Percentiles rank a stretch among this genome's conserved stretches.
These are phyloP conservation scores for Falcaria lacertinaria DNA, from an alignment of 2,888 invertebrate genomes.

Conservation along the genomic window DNA sequence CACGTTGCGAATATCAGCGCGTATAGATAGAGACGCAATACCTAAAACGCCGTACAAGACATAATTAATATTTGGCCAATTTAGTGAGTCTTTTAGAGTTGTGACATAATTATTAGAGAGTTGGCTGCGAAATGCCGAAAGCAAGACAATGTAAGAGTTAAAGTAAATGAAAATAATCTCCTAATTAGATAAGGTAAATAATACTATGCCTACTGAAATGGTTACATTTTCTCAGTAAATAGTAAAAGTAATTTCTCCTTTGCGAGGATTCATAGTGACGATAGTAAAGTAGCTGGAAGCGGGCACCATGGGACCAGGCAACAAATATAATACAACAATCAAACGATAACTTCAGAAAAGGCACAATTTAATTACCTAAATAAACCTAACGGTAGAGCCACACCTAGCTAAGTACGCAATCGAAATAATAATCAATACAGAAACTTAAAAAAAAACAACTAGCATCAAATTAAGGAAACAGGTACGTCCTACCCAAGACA, in stretches of 20 bases:
- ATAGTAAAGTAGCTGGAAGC: neutral
- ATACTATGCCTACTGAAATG: constrained; percentile 38
- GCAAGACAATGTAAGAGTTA: constrained; percentile 22
- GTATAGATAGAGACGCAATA: neutral
- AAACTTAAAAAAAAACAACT: neutral
- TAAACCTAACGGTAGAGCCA: constrained; percentile 21
- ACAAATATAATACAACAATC: constrained; percentile 1
- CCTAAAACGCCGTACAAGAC: constrained; percentile 5
- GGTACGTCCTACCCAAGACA: no score
- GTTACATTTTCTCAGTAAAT: constrained; percentile 49
- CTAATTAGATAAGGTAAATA: constrained; percentile 30
- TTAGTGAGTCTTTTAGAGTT: constrained; percentile 21
- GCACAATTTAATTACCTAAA: constrained; percentile 25
- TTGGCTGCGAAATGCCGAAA: constrained; percentile 19
- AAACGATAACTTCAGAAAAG: constrained; percentile 16
- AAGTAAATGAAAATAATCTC: constrained; percentile 34
- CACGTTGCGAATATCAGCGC: neutral
- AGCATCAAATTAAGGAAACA: no score
- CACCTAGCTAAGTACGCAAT: constrained; percentile 6
- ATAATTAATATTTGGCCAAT: constrained; percentile 20
- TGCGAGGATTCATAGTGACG: constrained; percentile 41
- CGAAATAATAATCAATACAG: neutral
- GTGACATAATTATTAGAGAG: constrained; percentile 27
- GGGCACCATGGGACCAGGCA: neutral
- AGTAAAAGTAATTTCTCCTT: constrained; percentile 37